Percentiles rank a stretch among this genome's conserved stretches.
Conservation (phyloP, 2,888 invertebrate species). For the Ennomos erosarius region DNA sequence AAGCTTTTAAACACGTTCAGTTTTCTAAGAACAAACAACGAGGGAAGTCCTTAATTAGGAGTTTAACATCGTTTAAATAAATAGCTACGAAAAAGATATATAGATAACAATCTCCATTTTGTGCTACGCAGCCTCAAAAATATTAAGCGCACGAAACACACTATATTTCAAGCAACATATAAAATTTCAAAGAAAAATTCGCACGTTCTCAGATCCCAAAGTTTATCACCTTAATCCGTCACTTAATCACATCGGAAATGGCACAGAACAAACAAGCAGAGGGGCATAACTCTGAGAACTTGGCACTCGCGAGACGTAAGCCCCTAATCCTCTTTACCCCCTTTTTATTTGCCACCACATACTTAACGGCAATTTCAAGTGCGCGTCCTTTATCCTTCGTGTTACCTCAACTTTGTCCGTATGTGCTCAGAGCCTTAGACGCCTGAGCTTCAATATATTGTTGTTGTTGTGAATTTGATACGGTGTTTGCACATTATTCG, state of each 20-base stretch:
- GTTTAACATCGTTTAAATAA: conserved; percentile 15
- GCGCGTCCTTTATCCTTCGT: conserved; percentile 57
- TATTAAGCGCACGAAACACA: too few relatives aligned
- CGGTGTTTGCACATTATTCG: conserved; percentile 34
- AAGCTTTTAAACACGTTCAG: conserved; percentile 25
- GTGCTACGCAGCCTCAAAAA: too few relatives aligned
- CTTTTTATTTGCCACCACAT: conserved; percentile 76
- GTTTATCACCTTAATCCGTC: conserved; percentile 58
- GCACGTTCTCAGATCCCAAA: conserved; percentile 20
- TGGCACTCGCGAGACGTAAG: conserved; percentile 69
- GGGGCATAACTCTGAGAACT: conserved; percentile 67
- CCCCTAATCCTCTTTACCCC: conserved; percentile 75
- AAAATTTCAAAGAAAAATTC: conserved; percentile 18
- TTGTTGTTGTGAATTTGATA: conserved; percentile 42
- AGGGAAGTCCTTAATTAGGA: conserved; percentile 20
- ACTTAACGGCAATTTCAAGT: conserved; percentile 77
- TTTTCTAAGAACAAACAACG: conserved; percentile 16
- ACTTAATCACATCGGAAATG: conserved; percentile 73
- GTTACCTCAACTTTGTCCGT: conserved; percentile 46
- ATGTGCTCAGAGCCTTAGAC: conserved; percentile 40
- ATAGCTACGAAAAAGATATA: too few relatives aligned
- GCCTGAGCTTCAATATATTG: conserved; percentile 34
- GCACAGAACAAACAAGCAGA: conserved; percentile 70
- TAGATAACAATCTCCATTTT: too few relatives aligned
- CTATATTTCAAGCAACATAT: too few relatives aligned